Conservation (phyloP, 2,888 invertebrate species). For the Xestia sexstrigata region DNA sequence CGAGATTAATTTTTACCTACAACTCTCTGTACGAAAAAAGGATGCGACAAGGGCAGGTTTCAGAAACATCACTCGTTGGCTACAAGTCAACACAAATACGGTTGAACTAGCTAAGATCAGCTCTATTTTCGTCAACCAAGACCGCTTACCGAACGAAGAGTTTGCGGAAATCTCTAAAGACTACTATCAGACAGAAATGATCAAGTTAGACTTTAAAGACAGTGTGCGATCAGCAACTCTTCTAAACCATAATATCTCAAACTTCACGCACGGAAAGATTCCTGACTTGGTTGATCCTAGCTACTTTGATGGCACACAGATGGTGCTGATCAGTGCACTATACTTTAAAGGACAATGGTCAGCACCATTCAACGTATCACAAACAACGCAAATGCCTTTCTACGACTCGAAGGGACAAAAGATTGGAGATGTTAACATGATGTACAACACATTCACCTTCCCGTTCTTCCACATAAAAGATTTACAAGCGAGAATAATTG, state of each 20-base stretch:
- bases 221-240: constrained; percentile 68
- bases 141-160: constrained; percentile 66
- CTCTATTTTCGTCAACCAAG: constrained; percentile 78
- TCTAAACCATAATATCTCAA: constrained; percentile 77
- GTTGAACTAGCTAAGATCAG: constrained; percentile 81
- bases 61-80: constrained; percentile 76
- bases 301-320: constrained; percentile 86
- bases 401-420: constrained; percentile 88
- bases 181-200: constrained; percentile 77
- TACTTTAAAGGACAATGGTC: constrained; percentile 94
- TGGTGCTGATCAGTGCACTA: constrained; percentile 92
- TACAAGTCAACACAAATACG: constrained; percentile 80
- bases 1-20: constrained; percentile 85
- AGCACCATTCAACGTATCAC: constrained; percentile 90
- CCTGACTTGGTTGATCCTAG: constrained; percentile 77
- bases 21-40: constrained; percentile 67
- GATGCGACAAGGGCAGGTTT: constrained; percentile 70
- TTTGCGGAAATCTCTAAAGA: constrained; percentile 71
- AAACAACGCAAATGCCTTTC: constrained; percentile 89
- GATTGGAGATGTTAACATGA: constrained; percentile 93
- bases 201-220: constrained; percentile 76
- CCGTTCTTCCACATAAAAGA: constrained; percentile 90
- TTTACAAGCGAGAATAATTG: constrained; percentile 91
- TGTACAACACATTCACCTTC: constrained; percentile 92
- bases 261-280: constrained; percentile 81